Base-by-base conservation (phyloP, 2,888 invertebrate genomes). In the Eupithecia inturbata region DNA sequence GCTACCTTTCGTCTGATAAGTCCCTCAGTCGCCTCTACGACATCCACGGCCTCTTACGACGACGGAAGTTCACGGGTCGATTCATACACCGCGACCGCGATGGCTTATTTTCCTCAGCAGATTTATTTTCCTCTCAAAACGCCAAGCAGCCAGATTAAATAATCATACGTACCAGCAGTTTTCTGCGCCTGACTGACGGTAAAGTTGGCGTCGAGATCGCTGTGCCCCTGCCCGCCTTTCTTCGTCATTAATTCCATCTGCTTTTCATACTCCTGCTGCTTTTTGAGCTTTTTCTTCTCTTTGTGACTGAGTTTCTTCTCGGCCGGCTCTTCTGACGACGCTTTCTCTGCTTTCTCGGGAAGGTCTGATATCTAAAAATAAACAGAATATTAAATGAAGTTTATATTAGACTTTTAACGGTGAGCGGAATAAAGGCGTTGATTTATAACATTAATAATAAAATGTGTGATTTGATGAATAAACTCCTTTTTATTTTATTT, bases 171-270 rank as follows among this genome's bases (percentile, higher is more conserved):
- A 95, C 95, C 96, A 31, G 96, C 96, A 79, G 96, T 95, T 89
- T 96, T 96, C 94, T 96, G 96, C 82, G 96, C 95, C 95, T 97
- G 97, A 6, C 99, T 99, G 77, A 99, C 97, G 5, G 99, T 98
- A 88, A 99, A 99, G 91, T 99, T 99, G 53, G 97, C 97, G 74
- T 97, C 98, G 22, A 99, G 93, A 73, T 98, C 98, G 60, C 98
- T 98, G 87, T 98, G 97, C 0, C 98, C 98, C 87, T 97, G 97
- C 0, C 98, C 98, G 28, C 98, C 98, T 89, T 98, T 97, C 87
- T 97, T 97, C 2, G 97, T 96, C 92, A 98, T 91, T 82, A 97
- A 87, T 87, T 98, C 98, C 96, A 98, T 95, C 87, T 98, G 97
- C 83, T 97, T 97, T 85, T 98, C 98, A 90, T 97, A 98, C 85